phyloP scores from a whole-genome alignment of 1,140 invertebrate species.

The Elymnias hypermnestra region DNA sequence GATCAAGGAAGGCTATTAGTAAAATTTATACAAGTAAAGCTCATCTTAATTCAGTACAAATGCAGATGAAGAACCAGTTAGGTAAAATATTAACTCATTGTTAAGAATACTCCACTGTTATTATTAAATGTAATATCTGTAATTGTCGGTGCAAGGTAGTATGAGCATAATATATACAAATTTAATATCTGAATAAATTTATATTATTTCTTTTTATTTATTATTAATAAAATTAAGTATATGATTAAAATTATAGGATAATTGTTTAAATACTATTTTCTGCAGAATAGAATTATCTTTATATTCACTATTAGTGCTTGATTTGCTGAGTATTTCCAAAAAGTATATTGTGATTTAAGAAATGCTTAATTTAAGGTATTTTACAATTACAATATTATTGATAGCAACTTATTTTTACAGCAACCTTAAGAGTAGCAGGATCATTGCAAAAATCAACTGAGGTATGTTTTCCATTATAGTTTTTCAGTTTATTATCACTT shows the following conservation, averaged over 20 bases:
- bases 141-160: too few species aligned
- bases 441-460: conserved; percentile 95
- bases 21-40: conserved; percentile 97
- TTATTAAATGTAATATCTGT: too few species aligned
- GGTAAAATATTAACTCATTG: conserved; percentile 72
- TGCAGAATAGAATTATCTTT: too few species aligned
- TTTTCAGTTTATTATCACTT: too few species aligned
- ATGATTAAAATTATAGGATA: too few species aligned
- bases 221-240: too few species aligned
- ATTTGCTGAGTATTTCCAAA: neutral
- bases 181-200: too few species aligned
- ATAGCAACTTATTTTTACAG: conserved; percentile 76
- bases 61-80: conserved; percentile 99
- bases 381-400: neutral
- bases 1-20: conserved; percentile 91
- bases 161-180: too few species aligned
- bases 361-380: neutral
- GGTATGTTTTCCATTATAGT: too few species aligned
- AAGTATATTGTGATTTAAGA: neutral
- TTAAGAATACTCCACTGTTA: neutral
- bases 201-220: too few species aligned
- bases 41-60: conserved; percentile 96
- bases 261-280: too few species aligned
- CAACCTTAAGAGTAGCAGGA: conserved; percentile 92
- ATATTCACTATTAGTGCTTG: too few species aligned